Conservation (phyloP, 2,888 invertebrate genomes). For the Diarsia dahlii region DNA sequence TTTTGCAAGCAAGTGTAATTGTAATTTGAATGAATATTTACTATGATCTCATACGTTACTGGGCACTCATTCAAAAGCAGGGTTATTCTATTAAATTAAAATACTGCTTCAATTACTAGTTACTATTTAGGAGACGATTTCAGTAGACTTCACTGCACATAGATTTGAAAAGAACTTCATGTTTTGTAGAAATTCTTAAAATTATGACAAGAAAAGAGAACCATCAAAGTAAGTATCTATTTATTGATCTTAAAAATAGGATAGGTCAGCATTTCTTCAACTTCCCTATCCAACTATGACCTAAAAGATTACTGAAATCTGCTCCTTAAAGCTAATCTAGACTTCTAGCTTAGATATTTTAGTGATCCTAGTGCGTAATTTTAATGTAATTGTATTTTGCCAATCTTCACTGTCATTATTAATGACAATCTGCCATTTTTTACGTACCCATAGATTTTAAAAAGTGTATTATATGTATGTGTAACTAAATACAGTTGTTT, state of each 20-base stretch:
- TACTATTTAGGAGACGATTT: conserved; percentile 76
- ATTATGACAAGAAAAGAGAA: neutral
- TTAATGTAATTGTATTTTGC: conserved; percentile 85
- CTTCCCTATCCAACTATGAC: neutral
- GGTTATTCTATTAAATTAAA: conserved; percentile 78
- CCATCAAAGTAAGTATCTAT: neutral
- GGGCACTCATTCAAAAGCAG: conserved; percentile 84
- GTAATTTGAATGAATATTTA: conserved; percentile 56
- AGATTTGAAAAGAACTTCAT: neutral
- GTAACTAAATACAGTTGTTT: conserved; percentile 71
- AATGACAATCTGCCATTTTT: conserved; percentile 90
- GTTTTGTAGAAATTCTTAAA: neutral
- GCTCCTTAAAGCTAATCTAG: conserved; percentile 71
- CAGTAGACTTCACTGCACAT: conserved; percentile 67
- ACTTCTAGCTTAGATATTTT: conserved; percentile 81
- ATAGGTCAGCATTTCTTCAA: neutral
- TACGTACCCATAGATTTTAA: conserved; percentile 89
- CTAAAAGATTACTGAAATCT: conserved; percentile 76
- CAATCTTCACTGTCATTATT: conserved; percentile 88
- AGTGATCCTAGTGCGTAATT: conserved; percentile 83
- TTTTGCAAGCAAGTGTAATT: conserved; percentile 68
- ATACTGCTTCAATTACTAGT: conserved; percentile 87
- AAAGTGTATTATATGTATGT: conserved; percentile 88
- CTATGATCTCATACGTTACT: conserved; percentile 77
- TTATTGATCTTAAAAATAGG: no score